These are phyloP conservation scores for Minunthozetes semirufus DNA, from an alignment of 2,888 invertebrate genomes.

Conservation along the genomic window DNA sequence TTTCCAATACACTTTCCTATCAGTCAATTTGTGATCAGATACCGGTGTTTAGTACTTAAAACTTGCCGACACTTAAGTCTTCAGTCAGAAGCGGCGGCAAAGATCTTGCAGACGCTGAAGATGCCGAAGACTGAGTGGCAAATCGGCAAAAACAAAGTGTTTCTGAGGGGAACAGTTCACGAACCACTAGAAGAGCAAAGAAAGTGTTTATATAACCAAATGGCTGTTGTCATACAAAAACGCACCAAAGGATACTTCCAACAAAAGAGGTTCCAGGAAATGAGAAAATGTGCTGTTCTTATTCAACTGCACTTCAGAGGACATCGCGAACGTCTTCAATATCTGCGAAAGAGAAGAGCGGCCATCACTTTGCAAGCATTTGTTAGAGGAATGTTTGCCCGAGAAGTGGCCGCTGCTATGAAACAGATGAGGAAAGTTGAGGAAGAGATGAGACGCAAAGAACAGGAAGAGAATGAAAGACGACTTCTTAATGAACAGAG, in stretches of 20 bases:
- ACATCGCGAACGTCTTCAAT: constrained; percentile 73
- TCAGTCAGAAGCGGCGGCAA: constrained; percentile 22
- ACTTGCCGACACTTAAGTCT: background rate
- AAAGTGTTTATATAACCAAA: constrained; percentile 61
- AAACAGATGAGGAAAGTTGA: constrained; percentile 60
- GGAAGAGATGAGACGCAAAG: constrained; percentile 44
- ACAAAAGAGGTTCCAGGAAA: constrained; percentile 61
- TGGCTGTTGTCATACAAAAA: constrained; percentile 68
- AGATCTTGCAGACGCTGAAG: constrained; percentile 59
- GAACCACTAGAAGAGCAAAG: constrained; percentile 75
- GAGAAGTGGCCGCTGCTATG: constrained; percentile 67
- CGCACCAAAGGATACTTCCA: constrained; percentile 61
- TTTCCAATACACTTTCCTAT: constrained; percentile 77
- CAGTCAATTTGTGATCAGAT: constrained; percentile 66
- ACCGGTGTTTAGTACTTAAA: constrained; percentile 57
- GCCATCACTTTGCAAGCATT: constrained; percentile 75
- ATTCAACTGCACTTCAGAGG: constrained; percentile 79
- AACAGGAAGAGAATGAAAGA: constrained; percentile 47
- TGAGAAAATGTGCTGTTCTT: constrained; percentile 61
- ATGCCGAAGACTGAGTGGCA: constrained; percentile 75
- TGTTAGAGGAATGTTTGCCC: constrained; percentile 76
- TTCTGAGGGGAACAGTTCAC: constrained; percentile 70
- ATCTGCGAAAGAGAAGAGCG: constrained; percentile 71
- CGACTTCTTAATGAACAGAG: constrained; percentile 67
- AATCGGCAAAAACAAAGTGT: constrained; percentile 73